A percentile compares a stretch with the other conserved stretches of the same genome.
Conservation (phyloP, 2,888 invertebrate species). For the Antheraea yamamai region DNA sequence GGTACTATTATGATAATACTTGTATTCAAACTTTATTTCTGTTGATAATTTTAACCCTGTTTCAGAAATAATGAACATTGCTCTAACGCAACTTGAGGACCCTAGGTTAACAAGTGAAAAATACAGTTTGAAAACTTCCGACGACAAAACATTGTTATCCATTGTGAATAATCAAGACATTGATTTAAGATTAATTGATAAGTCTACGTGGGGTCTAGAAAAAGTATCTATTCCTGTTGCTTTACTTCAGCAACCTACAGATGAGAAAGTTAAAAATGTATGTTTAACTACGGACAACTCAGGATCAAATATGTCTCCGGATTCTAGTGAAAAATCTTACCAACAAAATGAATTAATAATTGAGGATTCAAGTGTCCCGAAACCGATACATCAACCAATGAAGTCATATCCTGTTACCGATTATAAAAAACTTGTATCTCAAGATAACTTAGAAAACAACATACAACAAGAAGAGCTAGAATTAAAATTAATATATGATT, state of each 20-base stretch:
- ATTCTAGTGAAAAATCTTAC: constrained; percentile 49
- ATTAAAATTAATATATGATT: constrained; percentile 35
- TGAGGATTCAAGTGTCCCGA: background rate
- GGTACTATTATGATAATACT: background rate
- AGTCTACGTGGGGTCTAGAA: constrained; percentile 44
- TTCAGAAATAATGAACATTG: constrained; percentile 62
- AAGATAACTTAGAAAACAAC: background rate
- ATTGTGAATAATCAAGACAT: constrained; percentile 48
- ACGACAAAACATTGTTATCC: constrained; percentile 44
- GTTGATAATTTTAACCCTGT: constrained; percentile 28
- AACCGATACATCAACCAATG: constrained; percentile 10
- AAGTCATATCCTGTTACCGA: constrained; percentile 7
- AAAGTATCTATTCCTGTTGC: constrained; percentile 48
- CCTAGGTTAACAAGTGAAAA: constrained; percentile 59
- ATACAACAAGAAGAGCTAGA: background rate
- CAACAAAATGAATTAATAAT: constrained; percentile 27
- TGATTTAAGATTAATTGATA: constrained; percentile 49
- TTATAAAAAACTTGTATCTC: constrained; percentile 13
- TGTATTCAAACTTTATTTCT: background rate
- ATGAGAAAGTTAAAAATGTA: constrained; percentile 45
- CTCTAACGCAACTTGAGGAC: constrained; percentile 54
- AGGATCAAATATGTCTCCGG: constrained; percentile 40
- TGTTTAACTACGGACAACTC: constrained; percentile 51
- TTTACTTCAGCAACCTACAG: constrained; percentile 37
- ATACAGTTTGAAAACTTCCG: constrained; percentile 48